Conservation (phyloP, 2,113 vertebrate genomes). For the Ailurus styani region DNA sequence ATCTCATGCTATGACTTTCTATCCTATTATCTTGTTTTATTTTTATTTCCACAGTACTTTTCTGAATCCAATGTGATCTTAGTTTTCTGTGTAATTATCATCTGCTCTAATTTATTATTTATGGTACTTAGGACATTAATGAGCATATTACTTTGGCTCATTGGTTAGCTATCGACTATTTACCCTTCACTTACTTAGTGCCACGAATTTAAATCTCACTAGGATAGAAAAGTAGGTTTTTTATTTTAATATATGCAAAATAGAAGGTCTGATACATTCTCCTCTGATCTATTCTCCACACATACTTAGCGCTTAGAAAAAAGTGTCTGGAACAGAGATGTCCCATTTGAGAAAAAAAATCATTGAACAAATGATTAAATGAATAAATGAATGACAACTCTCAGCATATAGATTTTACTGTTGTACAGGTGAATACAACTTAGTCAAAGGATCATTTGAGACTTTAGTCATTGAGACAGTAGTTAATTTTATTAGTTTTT, state of each 20-base stretch:
- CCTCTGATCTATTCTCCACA: background rate
- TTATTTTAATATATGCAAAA: background rate
- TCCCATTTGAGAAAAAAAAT: background rate
- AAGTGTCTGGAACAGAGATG: background rate
- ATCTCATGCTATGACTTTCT: background rate
- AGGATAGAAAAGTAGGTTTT: background rate
- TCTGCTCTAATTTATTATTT: background rate
- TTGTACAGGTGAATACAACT: background rate
- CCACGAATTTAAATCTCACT: background rate
- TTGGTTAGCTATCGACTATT: background rate
- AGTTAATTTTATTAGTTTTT: background rate
- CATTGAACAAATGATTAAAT: background rate
- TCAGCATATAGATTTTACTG: background rate
- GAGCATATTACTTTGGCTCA: background rate
- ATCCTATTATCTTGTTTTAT: background rate
- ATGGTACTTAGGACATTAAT: background rate
- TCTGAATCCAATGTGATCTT: background rate
- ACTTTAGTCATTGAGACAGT: background rate
- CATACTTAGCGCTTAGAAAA: background rate
- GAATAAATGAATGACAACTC: background rate
- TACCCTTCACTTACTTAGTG: background rate
- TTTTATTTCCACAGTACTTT: background rate
- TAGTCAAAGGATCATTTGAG: background rate
- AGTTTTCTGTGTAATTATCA: background rate
- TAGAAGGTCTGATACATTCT: background rate